Evolutionary conservation across 2,113 vertebrate genomes (phyloP).

Genomic region (Mola mola): DNA sequence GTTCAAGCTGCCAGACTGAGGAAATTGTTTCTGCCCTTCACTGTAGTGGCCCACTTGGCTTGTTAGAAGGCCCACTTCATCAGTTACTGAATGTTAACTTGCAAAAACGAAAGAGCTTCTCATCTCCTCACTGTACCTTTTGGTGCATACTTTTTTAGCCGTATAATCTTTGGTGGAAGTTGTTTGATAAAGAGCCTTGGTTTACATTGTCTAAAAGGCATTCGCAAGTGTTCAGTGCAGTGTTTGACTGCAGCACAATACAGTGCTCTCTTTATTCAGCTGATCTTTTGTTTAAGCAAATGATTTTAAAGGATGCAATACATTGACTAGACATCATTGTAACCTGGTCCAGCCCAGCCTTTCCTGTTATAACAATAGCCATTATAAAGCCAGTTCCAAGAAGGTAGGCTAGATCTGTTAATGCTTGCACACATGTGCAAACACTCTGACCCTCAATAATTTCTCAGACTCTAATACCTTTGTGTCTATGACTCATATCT

Average conservation of each 20-base stretch:
- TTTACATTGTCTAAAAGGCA: neutral
- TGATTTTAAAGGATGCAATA: constrained; percentile 21
- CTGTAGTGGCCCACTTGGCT: too few species aligned
- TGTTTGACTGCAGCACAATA: constrained; percentile 21
- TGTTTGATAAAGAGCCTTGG: neutral
- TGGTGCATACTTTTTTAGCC: too few species aligned
- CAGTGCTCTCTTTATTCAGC: constrained; percentile 6
- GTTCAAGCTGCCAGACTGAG: too few species aligned
- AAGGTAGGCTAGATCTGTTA: constrained; percentile 23
- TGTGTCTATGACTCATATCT: constrained; percentile 34
- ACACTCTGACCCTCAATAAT: constrained; percentile 16
- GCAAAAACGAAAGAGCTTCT: neutral
- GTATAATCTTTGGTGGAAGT: too few species aligned
- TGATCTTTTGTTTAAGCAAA: constrained; percentile 37
- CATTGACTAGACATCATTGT: constrained; percentile 21
- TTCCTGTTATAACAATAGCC: constrained; percentile 55
- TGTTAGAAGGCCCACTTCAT: constrained; percentile 15
- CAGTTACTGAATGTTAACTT: constrained; percentile 10
- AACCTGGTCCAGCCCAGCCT: constrained; percentile 30
- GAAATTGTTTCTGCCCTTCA: too few species aligned
- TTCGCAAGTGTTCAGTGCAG: constrained; percentile 14
- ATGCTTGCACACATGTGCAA: constrained; percentile 38
- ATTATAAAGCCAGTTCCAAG: constrained; percentile 41
- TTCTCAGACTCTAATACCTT: constrained; percentile 36
- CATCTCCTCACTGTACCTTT: neutral